Evolutionary conservation across 2,888 invertebrate genomes (phyloP), one percentile per base, ranked within the genome.

Genomic region (Brenthis hecate): DNA sequence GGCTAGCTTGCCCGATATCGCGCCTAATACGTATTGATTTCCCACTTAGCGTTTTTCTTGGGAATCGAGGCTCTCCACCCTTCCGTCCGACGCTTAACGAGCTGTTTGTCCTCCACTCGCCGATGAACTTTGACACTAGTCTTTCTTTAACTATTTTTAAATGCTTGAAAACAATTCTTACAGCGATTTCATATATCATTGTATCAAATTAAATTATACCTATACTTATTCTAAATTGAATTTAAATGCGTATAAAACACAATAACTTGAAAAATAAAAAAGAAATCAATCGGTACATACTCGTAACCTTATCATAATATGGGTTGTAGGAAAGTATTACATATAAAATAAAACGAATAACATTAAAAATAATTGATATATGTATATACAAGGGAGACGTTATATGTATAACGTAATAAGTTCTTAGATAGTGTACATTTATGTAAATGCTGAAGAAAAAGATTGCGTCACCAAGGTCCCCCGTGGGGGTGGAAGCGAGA

Each of bases 1-100:
- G 91, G 86, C 85, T 85, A 85, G 85, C 81, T 86, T 88, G 87
- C 84, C 88, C 89, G 92, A 92, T 92, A 91, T 91, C 91, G 85
- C 90, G 89, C 90, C 91, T 92, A 92, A 92, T 92, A 91, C 88
- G 89, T 92, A 92, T 92, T 92, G 92, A 92, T 92, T 92, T 91
- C 89, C 91, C 90, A 92, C 92, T 92, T 92, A 92, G 88, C 91
- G 89, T 87, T 91, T 91, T 92, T 91, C 90, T 92, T 91, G 89
- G 85, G 87, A 89, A 87, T 86, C 86, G 85, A 80, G 82, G 85
- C 85, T 88, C 88, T 91, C 90, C 92, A 91, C 92, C 92, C 92
- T 91, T 92, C 91, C 91, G 88, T 84, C 81, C 81, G 80, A 80
- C 82, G 81, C 82, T 85, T 92, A 92, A 92, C 92, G 92, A 92